Base-by-base conservation (phyloP, 37 sponge, comb jelly and placozoan species). In the Chondrilla cf. caribensis region DNA sequence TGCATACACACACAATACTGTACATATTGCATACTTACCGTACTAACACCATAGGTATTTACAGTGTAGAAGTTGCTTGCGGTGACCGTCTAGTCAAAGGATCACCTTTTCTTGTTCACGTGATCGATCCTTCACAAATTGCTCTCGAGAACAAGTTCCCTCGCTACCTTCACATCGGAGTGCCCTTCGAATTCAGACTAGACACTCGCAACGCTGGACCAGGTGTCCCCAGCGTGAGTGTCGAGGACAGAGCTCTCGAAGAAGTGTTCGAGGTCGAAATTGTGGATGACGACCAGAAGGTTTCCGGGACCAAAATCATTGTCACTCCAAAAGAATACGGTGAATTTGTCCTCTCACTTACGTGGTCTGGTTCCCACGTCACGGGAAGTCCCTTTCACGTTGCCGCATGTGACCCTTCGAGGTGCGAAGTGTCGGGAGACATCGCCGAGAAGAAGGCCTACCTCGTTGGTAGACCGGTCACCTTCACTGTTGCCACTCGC, bases 21-120 rank as follows among this genome's bases (percentile, higher is more conserved):
- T n/a, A n/a, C n/a, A n/a, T n/a, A n/a, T n/a, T n/a, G n/a, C n/a
- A n/a, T n/a, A n/a, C n/a, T n/a, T n/a, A n/a, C n/a, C n/a, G n/a
- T n/a, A n/a, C n/a, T n/a, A n/a, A n/a, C n/a, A n/a, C n/a, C n/a
- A n/a, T 47, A 47, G 84, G 84, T 29, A 54, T 54, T 11, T 84
- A 90, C 73, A 82, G 83, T 3, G 62, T 94, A 38, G 89, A 85
- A 54, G 89, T 94, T 4, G 84, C 81, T 78, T 90, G 87, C 54
- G 84, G 64, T 17, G 86, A 84, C 47, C 33, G 70, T 33, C 80
- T 86, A 2, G 78, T 94, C 28, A 65, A 81, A 3, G 91, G 91
- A 15, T 80, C 77, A 25, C 93, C 93, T n/a, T 89, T 92, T 59
- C 29, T 26, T 0, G 77, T 93, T 11, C 24, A 65, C 25, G 93